Conservation (phyloP, 2,797 vertebrate genomes). For the Emys orbicularis region DNA sequence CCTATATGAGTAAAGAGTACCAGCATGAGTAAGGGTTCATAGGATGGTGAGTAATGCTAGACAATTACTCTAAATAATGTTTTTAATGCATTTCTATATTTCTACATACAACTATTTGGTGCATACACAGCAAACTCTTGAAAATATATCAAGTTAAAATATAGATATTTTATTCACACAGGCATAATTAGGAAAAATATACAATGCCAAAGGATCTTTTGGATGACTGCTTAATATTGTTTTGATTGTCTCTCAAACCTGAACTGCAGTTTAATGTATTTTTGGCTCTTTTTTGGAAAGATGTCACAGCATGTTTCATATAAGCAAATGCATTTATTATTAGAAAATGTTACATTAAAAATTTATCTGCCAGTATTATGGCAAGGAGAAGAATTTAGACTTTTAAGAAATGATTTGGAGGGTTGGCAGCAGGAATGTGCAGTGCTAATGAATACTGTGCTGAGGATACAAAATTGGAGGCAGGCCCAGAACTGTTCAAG, state of each 20-base stretch:
- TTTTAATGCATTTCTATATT: background rate
- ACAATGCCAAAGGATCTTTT: background rate
- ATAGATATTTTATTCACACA: background rate
- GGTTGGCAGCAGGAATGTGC: background rate
- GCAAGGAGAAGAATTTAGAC: background rate
- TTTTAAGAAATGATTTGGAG: background rate
- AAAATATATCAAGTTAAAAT: background rate
- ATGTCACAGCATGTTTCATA: background rate
- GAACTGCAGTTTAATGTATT: background rate
- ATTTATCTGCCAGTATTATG: background rate
- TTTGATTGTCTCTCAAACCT: background rate
- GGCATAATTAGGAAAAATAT: background rate
- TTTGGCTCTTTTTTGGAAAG: background rate
- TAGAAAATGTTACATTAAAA: background rate
- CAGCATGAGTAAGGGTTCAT: constrained; percentile 3
- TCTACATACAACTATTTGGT: background rate
- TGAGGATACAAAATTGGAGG: background rate
- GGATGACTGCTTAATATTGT: background rate
- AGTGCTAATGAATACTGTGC: background rate
- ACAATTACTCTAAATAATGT: background rate
- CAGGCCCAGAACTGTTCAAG: background rate
- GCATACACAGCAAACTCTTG: background rate
- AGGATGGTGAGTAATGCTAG: background rate
- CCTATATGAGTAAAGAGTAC: background rate
- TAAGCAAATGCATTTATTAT: background rate